phyloP scores from a whole-genome alignment of 2,113 vertebrate genomes.

The Salvelinus fontinalis region DNA sequence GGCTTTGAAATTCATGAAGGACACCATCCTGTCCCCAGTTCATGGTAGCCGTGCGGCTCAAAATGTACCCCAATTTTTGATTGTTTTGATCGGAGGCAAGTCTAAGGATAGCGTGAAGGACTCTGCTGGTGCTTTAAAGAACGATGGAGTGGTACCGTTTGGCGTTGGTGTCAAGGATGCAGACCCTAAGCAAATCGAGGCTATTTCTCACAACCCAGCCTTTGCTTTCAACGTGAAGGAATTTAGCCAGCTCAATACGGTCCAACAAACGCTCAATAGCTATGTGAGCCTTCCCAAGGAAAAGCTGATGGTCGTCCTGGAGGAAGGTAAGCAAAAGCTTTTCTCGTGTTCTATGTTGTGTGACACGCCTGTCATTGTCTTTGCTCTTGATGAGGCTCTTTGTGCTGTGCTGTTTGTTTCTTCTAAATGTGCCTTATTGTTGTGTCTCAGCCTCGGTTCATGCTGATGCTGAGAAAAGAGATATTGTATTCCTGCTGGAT shows the following conservation, averaged over 20 bases:
- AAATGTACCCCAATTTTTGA: conserved; percentile 85
- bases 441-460: conserved; percentile 41
- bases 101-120: conserved; percentile 80
- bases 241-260: conserved; percentile 71
- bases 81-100: conserved; percentile 82
- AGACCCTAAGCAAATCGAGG: conserved; percentile 74
- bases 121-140: conserved; percentile 77
- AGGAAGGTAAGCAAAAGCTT: conserved; percentile 64
- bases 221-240: conserved; percentile 75
- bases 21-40: conserved; percentile 77
- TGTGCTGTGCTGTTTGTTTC: conserved; percentile 7
- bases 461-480: conserved; percentile 74
- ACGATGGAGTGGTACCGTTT: conserved; percentile 82
- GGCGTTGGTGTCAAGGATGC: conserved; percentile 86
- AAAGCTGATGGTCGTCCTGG: conserved; percentile 45
- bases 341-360: conserved; percentile 4
- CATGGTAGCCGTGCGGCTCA: conserved; percentile 82
- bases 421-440: conserved; percentile 31
- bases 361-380: background rate
- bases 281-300: conserved; percentile 67
- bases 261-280: conserved; percentile 67
- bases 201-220: conserved; percentile 77
- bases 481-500: conserved; percentile 90
- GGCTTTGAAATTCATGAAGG: conserved; percentile 81
- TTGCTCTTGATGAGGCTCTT: background rate